Evolutionary conservation across 1,140 invertebrate genomes (phyloP).

Genomic region (Pseudomyrmex dendroicus): DNA sequence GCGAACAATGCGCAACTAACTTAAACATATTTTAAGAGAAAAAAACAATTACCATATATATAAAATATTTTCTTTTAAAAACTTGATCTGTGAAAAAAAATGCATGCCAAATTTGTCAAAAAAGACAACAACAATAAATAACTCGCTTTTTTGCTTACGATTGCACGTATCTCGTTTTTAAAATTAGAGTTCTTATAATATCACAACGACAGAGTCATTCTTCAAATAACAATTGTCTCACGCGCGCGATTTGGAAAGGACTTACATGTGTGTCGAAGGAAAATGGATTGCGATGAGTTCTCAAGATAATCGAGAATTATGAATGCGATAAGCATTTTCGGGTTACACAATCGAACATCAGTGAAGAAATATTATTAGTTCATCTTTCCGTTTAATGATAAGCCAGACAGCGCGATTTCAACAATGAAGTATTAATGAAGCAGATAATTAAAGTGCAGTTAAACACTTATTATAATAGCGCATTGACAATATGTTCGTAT

Average conservation of each 20-base stretch:
- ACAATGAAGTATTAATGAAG: conserved; percentile 28
- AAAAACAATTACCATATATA: too few species aligned
- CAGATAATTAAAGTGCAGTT: conserved; percentile 45
- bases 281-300: conserved; percentile 20
- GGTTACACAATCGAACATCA: neutral
- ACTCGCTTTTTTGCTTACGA: too few species aligned
- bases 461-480: conserved; percentile 42
- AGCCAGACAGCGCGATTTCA: conserved; percentile 14
- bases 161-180: neutral
- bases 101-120: too few species aligned
- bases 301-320: conserved; percentile 28
- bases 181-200: neutral
- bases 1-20: too few species aligned
- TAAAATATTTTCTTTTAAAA: too few species aligned
- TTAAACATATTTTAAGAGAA: too few species aligned
- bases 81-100: too few species aligned
- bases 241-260: neutral
- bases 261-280: conserved; percentile 27
- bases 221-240: conserved; percentile 3
- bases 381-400: conserved; percentile 22
- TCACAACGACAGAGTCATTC: conserved; percentile 22
- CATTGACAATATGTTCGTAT: conserved; percentile 18
- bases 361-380: conserved; percentile 20
- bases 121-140: too few species aligned
- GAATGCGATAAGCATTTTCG: conserved; percentile 20